Base-by-base conservation (phyloP, 2,113 vertebrate species). In the Psittacula cyanocephala region DNA sequence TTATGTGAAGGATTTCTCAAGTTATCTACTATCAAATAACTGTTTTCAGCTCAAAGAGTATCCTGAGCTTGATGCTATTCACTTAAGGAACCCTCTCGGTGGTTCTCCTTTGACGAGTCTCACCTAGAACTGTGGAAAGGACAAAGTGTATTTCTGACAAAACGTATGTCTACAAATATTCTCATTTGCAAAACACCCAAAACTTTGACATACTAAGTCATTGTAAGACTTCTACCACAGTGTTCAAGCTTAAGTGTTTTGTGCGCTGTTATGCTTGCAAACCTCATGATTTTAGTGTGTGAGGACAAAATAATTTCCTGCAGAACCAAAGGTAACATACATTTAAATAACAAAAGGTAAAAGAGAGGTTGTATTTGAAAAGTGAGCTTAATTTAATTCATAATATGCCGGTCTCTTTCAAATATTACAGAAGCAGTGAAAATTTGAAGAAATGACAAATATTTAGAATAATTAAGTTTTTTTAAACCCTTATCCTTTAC, bases 41-140 rank as follows among this genome's bases (percentile, higher is more conserved):
- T 0, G 0, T 11, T 55, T 44, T n/a, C 2, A 1, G 10, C 22
- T 84, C 57, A 69, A 62, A 43, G 7, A 10, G 3, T 20, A 35
- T 33, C 53, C 53, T 74, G 43, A 39, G 12, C 23, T 39, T 78
- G 12, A 31, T 23, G 6, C 2, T 31, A 5, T 18, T 82, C 37
- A 16, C 49, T 77, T 65, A 82, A 82, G 22, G 18, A 71, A 47
- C 16, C 13, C 5, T 57, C 28, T 19, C 16, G 31, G 19, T 39
- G 41, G 19, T 39, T 72, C 33, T 53, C n/a, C 3, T 46, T 62
- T 65, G 7, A 11, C 9, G 3, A 60, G 18, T n/a, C 59, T 55
- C 52, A 50, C 24, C 23, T 43, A 62, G 28, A 82, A 49, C 52
- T 82, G 13, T 62, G 31, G 37, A 62, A 67, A 55, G 3, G 31